Evolutionary conservation across 2,797 vertebrate species (phyloP).

Genomic region (Typhlichthys subterraneus): DNA sequence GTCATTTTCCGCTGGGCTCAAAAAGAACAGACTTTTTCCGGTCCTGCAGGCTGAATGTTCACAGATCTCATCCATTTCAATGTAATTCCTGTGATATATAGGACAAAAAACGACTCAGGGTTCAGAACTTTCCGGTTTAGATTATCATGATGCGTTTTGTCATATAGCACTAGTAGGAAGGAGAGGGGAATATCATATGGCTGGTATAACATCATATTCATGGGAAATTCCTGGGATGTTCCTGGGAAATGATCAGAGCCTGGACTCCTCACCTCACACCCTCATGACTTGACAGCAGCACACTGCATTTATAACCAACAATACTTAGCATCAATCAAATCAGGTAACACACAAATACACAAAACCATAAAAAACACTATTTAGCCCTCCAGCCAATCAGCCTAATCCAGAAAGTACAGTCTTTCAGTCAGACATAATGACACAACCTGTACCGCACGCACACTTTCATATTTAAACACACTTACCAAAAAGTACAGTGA

Average conservation of each 20-base stretch:
- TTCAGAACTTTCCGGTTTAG: not conserved
- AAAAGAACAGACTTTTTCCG: constrained; percentile 21
- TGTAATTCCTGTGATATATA: constrained; percentile 26
- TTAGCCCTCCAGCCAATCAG: no score
- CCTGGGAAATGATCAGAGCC: constrained; percentile 29
- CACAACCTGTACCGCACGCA: no score
- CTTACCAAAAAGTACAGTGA: no score
- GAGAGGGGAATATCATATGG: not conserved
- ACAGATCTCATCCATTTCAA: constrained; percentile 53
- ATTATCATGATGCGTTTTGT: no score
- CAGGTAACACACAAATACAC: no score
- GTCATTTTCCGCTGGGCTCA: constrained; percentile 56
- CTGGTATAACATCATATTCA: constrained; percentile 15
- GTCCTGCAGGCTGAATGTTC: constrained; percentile 38
- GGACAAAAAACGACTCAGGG: not conserved
- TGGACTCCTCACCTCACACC: not conserved
- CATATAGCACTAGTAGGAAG: not conserved
- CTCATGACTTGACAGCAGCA: no score
- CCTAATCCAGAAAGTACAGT: no score
- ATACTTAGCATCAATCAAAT: no score
- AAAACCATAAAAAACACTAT: no score
- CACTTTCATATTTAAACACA: no score
- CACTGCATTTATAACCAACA: no score
- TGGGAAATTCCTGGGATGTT: constrained; percentile 41
- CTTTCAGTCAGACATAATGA: no score